Evolutionary conservation across 1,140 invertebrate genomes (phyloP).

Genomic region (Argopecten irradians): DNA sequence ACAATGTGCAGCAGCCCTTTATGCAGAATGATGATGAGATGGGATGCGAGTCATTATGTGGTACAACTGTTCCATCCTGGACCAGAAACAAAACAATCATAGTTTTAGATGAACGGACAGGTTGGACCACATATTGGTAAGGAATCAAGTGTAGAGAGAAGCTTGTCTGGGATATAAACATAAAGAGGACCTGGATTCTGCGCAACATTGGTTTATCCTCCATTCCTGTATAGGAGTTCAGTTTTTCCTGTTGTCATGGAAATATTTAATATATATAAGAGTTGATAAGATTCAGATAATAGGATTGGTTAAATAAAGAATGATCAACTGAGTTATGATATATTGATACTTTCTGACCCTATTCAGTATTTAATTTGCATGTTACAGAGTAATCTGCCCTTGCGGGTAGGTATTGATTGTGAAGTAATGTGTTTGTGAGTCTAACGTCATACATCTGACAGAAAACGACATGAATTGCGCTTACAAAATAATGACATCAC

Average conservation of each 20-base stretch:
- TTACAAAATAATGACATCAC: no score
- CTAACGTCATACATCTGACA: no score
- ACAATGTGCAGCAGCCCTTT: neutral
- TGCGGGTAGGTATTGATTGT: no score
- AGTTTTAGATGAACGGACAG: neutral
- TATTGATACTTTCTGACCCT: no score
- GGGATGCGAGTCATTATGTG: neutral
- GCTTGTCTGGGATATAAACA: neutral
- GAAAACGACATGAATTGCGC: no score
- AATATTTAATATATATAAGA: neutral
- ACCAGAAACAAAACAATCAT: neutral
- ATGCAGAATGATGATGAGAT: neutral
- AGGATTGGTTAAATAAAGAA: no score
- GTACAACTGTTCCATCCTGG: neutral
- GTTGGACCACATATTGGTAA: neutral
- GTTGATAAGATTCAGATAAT: neutral
- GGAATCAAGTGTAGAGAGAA: neutral
- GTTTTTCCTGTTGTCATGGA: conserved; percentile 1
- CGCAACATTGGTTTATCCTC: conserved; percentile 5
- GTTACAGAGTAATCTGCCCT: no score
- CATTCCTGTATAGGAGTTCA: neutral
- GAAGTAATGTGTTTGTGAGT: no score
- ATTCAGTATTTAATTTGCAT: no score
- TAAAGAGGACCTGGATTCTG: neutral
- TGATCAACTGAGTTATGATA: no score